Base-by-base conservation (phyloP, 2,888 invertebrate species). In the Uropetala carovei region DNA sequence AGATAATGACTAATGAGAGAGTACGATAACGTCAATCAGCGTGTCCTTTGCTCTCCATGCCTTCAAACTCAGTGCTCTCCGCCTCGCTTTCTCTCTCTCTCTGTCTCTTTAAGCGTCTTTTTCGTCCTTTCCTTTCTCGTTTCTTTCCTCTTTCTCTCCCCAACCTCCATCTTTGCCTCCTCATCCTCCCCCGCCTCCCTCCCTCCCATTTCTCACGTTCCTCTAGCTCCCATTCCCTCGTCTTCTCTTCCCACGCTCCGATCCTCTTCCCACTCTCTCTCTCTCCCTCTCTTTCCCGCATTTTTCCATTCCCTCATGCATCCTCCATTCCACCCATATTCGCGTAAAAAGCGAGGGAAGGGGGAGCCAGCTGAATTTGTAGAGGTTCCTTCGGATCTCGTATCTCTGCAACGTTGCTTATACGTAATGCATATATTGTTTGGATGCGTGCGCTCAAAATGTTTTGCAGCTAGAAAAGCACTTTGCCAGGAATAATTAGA, bases 1-100 rank as follows among this genome's bases (percentile, higher is more conserved):
- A 89, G 89, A 64, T 89, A 89, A 56, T 89, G 89, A 89, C 89
- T 89, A 89, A 89, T 89, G 89, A 89, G 89, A 30, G 89, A n/a
- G 43, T 18, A 7, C 43, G 89, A 89, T 89, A 89, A 89, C 89
- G 89, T 89, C 89, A 89, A 89, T 89, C 89, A 89, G 89, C 30
- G 22, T 58, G 57, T 57, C 58, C 58, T 58, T 58, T 8, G 56
- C 84, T n/a, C 84, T 84, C 84, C 14, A 57, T 59, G 22, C 59
- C 14, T 27, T 27, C 85, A 58, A 27, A 13, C n/a, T 27, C 16
- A 9, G 22, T 13, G 30, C 30, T 82, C 14, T 14, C 43, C 43
- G 27, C 13, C 16, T 7, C 43, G 64, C 82, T 43, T 27, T 10
- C 81, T 43, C 82, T 43, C 82, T 18, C 43, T 82, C 30, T 5